Evolutionary conservation across 2,888 invertebrate genomes (phyloP).

Genomic region (Phytoseiulus persimilis): DNA sequence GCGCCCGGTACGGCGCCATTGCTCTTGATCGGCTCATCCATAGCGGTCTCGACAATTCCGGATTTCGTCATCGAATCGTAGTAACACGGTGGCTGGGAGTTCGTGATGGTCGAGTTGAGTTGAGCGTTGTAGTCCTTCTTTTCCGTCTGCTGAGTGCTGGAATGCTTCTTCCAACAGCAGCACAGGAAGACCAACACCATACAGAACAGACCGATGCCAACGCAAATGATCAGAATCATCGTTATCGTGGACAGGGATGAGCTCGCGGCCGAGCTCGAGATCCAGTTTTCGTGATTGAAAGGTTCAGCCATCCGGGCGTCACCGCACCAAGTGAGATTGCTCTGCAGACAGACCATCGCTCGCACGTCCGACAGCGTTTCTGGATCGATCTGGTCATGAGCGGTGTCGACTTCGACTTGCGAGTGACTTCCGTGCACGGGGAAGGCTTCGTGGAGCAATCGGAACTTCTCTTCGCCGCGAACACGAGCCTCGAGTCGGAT

Average conservation of each 20-base stretch:
- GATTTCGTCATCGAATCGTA: conserved; percentile 43
- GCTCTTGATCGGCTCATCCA: conserved; percentile 67
- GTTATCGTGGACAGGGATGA: conserved; percentile 42
- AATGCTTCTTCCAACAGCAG: conserved; percentile 54
- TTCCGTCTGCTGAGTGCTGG: conserved; percentile 44
- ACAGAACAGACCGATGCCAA: conserved; percentile 52
- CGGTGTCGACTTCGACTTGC: conserved; percentile 61
- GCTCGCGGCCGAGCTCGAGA: conserved; percentile 39
- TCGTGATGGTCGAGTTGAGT: conserved; percentile 42
- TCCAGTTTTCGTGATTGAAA: conserved; percentile 41
- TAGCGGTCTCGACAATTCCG: conserved; percentile 63
- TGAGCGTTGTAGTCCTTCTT: conserved; percentile 66
- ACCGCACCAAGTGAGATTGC: conserved; percentile 59
- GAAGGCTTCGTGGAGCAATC: conserved; percentile 40
- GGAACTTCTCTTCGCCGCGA: conserved; percentile 44
- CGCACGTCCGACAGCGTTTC: conserved; percentile 55
- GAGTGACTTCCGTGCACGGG: conserved; percentile 40
- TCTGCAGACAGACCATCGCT: conserved; percentile 70
- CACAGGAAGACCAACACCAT: conserved; percentile 55
- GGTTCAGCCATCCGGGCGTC: conserved; percentile 45
- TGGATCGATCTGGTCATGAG: conserved; percentile 53
- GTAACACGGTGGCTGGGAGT: conserved; percentile 41
- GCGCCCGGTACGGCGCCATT: conserved; percentile 63
- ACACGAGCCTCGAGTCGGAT: conserved; percentile 44
- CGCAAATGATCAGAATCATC: conserved; percentile 56